Evolutionary conservation across 2,797 vertebrate genomes (phyloP).

Genomic region (Helostoma temminkii): DNA sequence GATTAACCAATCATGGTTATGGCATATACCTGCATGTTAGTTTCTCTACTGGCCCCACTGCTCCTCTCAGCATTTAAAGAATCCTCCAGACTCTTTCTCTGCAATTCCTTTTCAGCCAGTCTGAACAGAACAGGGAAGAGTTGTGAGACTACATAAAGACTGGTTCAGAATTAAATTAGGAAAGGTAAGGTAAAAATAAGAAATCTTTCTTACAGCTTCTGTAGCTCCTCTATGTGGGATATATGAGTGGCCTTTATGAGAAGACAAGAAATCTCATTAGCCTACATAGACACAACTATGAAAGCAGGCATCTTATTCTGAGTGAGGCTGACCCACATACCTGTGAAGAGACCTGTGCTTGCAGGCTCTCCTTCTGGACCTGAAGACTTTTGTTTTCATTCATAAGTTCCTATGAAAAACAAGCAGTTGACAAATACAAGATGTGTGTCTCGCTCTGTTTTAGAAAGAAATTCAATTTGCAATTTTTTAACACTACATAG

Average conservation of each 20-base stretch:
- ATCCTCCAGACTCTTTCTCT: slow-evolving; percentile 95
- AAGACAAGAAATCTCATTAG: slow-evolving; percentile 59
- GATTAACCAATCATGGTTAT: slow-evolving; percentile 14
- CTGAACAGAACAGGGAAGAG: slow-evolving; percentile 71
- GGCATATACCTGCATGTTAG: slow-evolving; percentile 92
- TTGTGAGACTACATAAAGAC: background rate
- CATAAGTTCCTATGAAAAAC: slow-evolving; percentile 89
- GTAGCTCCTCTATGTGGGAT: slow-evolving; percentile 95
- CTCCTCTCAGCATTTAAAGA: slow-evolving; percentile 92
- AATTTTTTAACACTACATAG: background rate
- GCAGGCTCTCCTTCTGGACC: slow-evolving; percentile 88
- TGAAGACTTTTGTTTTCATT: slow-evolving; percentile 94
- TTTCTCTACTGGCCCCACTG: slow-evolving; percentile 91
- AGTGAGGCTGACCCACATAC: slow-evolving; percentile 75
- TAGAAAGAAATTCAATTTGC: background rate
- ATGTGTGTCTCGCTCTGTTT: background rate
- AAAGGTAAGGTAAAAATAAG: background rate
- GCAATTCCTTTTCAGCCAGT: slow-evolving; percentile 94
- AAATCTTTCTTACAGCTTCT: slow-evolving; percentile 90
- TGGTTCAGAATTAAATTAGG: background rate
- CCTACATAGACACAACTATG: slow-evolving; percentile 22
- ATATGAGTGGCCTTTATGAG: slow-evolving; percentile 88
- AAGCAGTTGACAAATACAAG: background rate
- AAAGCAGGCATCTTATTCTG: background rate
- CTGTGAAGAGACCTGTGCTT: slow-evolving; percentile 93